Evolutionary conservation across 2,797 vertebrate species (phyloP), one percentile per base, ranked within the genome.

Genomic region (Octomys mimax): DNA sequence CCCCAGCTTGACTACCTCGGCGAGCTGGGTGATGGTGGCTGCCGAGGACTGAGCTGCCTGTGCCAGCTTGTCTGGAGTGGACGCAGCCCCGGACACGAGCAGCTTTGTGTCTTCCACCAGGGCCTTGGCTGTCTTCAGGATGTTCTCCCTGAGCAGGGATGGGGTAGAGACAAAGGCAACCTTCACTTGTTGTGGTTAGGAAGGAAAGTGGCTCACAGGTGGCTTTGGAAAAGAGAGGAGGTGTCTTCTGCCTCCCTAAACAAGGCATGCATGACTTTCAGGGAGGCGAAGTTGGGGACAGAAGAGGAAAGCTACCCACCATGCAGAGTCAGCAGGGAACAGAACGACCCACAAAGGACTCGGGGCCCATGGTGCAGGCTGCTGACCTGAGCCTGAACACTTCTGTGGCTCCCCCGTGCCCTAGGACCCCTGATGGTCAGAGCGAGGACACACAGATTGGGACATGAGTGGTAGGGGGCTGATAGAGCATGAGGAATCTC

Each of bases 101-200:
- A 99, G 98, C 97, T 99, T 99, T 39, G 99, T 99, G 98, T 99
- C 99, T 98, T 99, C 99, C 92, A 99, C 99, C 98, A 99, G 98
- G 61, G 99, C 99, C 98, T 99, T 99, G 97, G 99, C 99, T 2
- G 99, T 99, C 98, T 99, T 99, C 98, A 99, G 98, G 94, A 99
- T 99, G 98, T 99, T 99, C 98, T 99, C 99, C 98, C 99, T 99
- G 98, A 93, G 92, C 62, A 2, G 19, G 59, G 79, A 12, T 5
- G 8, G 54, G 79, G 42, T 13, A 59, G 68, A 59, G 6, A 95
- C 82, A 96, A 93, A 19, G 13, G 33, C 78, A 71, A 36, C 96
- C 24, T 3, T 4, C 39, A 64, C 5, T 91, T 57, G 46, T 66
- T 36, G 19, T 1, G 26, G 75, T 22, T 42, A 12, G 26, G 78